A percentile compares a stretch with the other conserved stretches of the same genome.
phyloP scores from a whole-genome alignment of 2,797 vertebrate genomes.

The Pachyuromys duprasi region DNA sequence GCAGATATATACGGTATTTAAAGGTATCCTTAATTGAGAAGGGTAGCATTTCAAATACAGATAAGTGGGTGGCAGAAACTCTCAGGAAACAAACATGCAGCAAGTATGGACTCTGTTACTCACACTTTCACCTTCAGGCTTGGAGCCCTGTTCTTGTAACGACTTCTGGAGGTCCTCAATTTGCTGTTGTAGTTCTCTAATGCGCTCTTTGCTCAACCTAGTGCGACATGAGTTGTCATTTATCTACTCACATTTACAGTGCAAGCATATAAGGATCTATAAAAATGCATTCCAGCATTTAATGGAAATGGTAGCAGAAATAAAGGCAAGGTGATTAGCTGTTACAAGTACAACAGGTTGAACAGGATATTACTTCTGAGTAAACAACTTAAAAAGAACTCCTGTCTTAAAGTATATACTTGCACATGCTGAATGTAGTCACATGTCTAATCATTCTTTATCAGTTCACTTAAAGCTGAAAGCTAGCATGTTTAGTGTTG shows the following conservation, averaged over 20 bases:
- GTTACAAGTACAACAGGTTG: background rate
- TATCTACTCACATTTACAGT: slow-evolving; percentile 24
- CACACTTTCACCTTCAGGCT: slow-evolving; percentile 94
- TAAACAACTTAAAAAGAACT: background rate
- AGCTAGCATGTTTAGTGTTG: background rate
- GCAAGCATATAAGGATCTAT: slow-evolving; percentile 18
- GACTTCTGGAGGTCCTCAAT: slow-evolving; percentile 97
- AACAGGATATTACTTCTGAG: background rate
- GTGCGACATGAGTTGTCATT: background rate
- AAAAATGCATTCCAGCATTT: background rate
- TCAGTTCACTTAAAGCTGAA: slow-evolving; percentile 31
- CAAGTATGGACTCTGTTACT: slow-evolving; percentile 59
- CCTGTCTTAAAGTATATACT: background rate
- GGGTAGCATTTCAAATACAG: slow-evolving; percentile 42
- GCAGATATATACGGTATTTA: slow-evolving; percentile 80
- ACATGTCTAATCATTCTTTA: background rate
- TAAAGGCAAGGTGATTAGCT: background rate
- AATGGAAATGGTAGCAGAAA: background rate
- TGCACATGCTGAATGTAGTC: background rate
- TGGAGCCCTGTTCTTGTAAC: slow-evolving; percentile 94
- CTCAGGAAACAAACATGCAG: background rate
- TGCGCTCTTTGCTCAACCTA: slow-evolving; percentile 92
- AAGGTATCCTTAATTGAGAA: slow-evolving; percentile 24
- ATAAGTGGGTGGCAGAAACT: background rate
- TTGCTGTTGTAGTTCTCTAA: slow-evolving; percentile 94